Evolutionary conservation across 2,113 vertebrate genomes (phyloP), one percentile per base, ranked within the genome.

Genomic region (Erinaceus europaeus): DNA sequence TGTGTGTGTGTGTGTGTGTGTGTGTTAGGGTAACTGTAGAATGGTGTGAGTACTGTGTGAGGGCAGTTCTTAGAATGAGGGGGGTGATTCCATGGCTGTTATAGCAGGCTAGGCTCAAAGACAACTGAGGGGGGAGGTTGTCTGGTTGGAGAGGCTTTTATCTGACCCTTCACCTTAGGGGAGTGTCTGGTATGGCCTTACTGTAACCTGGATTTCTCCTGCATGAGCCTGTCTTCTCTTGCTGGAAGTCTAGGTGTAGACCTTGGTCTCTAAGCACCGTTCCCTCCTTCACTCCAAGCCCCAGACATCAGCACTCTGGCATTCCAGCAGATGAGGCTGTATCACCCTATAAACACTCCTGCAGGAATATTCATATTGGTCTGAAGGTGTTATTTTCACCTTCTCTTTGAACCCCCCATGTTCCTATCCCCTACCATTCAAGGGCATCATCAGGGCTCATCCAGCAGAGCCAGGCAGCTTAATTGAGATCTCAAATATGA

Each of bases 401-500:
- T 36, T n/a, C 8, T 27, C 12, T n/a, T 29, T 42, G 5, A 27
- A 3, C 32, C 32, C 25, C 12, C 23, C 15, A 1, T 9, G n/a
- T 11, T 27, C 36, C 78, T 20, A 7, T 52, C 12, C n/a, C 27
- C 71, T 36, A 15, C 36, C 14, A 3, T 34, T 62, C 32, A n/a
- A 75, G 40, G 10, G 3, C 5, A 38, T 46, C 27, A 27, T 25
- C 18, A 8, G 34, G 17, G 1, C 8, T 21, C 3, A 0, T 38
- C 50, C 50, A 17, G 32, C 25, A 13, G 52, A 64, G 34, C 52
- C 18, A 27, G 9, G 72, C 50, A 62, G n/a, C 25, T 15, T 67
- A 88, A 91, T 85, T 95, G 88, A 95, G 85, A 93, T 80, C 71
- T 94, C 91, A 92, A 61, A 61, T 91, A 90, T 61, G 76, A 92